phyloP scores from a whole-genome alignment of 2,113 vertebrate genomes.

The Aspiorhynchus laticeps region DNA sequence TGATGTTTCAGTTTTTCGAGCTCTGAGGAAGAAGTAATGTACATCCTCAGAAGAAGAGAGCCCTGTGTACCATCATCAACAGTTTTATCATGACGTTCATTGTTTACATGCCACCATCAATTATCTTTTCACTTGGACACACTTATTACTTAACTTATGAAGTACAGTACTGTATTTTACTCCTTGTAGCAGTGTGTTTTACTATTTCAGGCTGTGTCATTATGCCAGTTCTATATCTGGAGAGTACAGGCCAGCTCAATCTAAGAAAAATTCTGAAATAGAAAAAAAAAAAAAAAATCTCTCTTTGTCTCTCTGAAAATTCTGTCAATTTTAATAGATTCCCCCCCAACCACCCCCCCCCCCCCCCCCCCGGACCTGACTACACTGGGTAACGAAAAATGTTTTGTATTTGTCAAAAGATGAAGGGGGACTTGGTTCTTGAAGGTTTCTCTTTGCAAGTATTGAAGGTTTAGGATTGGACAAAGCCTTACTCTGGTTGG shows the following conservation, averaged over 20 bases:
- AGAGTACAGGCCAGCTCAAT: constrained; percentile 11
- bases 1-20: constrained; percentile 22
- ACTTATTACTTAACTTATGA: neutral
- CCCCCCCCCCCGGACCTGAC: too few relatives aligned
- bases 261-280: neutral
- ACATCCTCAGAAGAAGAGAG: constrained; percentile 49
- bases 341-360: too few relatives aligned
- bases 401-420: too few relatives aligned
- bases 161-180: neutral
- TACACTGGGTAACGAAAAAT: too few relatives aligned
- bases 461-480: too few relatives aligned
- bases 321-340: too few relatives aligned
- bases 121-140: constrained; percentile 1
- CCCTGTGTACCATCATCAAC: constrained; percentile 32
- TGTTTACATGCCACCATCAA: constrained; percentile 32
- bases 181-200: neutral
- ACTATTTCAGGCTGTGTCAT: constrained; percentile 25
- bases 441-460: too few relatives aligned
- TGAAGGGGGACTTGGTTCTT: too few relatives aligned
- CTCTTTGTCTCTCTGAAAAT: too few relatives aligned
- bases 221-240: constrained; percentile 42
- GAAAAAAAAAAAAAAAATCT: neutral
- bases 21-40: constrained; percentile 22
- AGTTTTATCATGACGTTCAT: constrained; percentile 22
- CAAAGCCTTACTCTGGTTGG: too few relatives aligned